A percentile compares a stretch with the other conserved stretches of the same genome.
Evolutionary conservation across 2,888 invertebrate species (phyloP).

Genomic region (Dyspetes luteomarginatus): DNA sequence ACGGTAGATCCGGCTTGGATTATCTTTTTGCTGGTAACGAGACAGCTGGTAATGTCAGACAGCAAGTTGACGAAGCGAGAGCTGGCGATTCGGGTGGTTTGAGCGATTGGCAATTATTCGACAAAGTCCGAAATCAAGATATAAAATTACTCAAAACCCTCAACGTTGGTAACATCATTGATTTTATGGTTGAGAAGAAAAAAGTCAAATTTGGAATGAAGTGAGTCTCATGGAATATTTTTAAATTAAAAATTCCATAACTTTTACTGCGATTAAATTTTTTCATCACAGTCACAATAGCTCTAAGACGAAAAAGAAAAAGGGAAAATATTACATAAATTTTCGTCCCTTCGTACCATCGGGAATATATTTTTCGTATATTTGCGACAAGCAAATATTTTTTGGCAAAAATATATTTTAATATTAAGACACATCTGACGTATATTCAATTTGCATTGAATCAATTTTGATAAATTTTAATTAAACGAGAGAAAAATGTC

Average conservation of each 20-base stretch:
- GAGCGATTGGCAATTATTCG: slow-evolving; percentile 86
- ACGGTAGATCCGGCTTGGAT: slow-evolving; percentile 87
- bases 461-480: too few species aligned
- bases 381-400: too few species aligned
- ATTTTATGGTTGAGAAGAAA: slow-evolving; percentile 93
- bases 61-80: slow-evolving; percentile 73
- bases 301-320: too few species aligned
- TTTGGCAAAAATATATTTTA: too few species aligned
- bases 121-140: slow-evolving; percentile 87
- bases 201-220: slow-evolving; percentile 92
- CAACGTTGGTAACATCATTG: slow-evolving; percentile 90
- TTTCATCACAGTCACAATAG: too few species aligned
- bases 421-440: too few species aligned
- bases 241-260: too few species aligned
- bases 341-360: background rate
- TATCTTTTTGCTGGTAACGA: slow-evolving; percentile 85
- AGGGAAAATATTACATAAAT: background rate
- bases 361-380: background rate
- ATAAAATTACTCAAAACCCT: slow-evolving; percentile 89
- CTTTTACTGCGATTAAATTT: too few species aligned
- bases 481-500: too few species aligned
- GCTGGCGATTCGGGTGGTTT: slow-evolving; percentile 72
- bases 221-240: slow-evolving; percentile 84
- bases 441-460: too few species aligned
- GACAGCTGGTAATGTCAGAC: slow-evolving; percentile 65